Evolutionary conservation across 2,888 invertebrate genomes (phyloP).

Genomic region (Tinea semifulvella): DNA sequence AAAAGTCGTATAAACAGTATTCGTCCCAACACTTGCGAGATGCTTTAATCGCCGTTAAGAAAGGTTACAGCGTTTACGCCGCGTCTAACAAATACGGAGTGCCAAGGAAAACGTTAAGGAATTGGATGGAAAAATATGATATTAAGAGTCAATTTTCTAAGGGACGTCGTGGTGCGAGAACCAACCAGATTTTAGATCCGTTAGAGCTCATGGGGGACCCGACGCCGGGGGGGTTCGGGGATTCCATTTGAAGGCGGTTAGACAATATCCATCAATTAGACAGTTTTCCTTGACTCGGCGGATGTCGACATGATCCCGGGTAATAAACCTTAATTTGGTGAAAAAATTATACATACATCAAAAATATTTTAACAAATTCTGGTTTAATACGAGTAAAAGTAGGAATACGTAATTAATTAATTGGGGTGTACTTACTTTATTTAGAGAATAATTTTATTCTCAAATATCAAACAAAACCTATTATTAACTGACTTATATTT

Average conservation of each 20-base stretch:
- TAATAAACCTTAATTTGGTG: too few species aligned
- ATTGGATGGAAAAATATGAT: constrained; percentile 68
- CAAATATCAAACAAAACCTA: too few species aligned
- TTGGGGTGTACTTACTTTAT: too few species aligned
- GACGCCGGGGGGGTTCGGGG: constrained; percentile 40
- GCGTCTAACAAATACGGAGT: constrained; percentile 65
- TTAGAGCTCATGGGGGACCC: constrained; percentile 44
- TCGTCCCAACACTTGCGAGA: constrained; percentile 59
- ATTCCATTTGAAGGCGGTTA: constrained; percentile 21
- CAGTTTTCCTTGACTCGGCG: too few species aligned
- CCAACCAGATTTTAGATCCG: constrained; percentile 45
- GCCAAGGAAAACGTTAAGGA: constrained; percentile 61
- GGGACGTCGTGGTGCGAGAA: constrained; percentile 48
- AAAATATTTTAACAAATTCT: too few species aligned
- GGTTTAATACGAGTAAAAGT: too few species aligned
- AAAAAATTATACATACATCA: too few species aligned
- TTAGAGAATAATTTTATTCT: too few species aligned
- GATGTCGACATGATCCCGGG: too few species aligned
- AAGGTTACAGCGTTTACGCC: constrained; percentile 63
- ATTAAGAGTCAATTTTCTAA: constrained; percentile 64
- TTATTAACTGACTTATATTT: too few species aligned
- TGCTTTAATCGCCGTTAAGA: constrained; percentile 58
- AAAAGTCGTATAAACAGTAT: constrained; percentile 61
- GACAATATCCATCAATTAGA: too few species aligned
- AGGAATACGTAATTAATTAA: too few species aligned